Evolutionary conservation across 2,113 vertebrate genomes (phyloP), one percentile per base, ranked within the genome.

Genomic region (Neolamprologus kungweensis): DNA sequence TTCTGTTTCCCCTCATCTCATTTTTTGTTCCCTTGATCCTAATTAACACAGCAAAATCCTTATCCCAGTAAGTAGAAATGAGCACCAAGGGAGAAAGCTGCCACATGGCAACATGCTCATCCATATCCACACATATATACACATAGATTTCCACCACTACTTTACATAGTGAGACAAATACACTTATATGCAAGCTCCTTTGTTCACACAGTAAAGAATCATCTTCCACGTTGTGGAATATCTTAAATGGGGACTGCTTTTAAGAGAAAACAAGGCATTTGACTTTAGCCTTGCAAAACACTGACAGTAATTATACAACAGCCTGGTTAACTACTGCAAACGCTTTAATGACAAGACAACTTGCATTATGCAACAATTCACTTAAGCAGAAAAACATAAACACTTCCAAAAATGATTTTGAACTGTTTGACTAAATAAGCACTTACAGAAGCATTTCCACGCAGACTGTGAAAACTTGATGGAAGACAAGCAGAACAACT

Each of bases 31-130:
- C 51, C 63, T 89, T 63, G 82, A 88, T 92, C 58, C 81, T 90
- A 91, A 92, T 94, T 91, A 91, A 79, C 55, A 83, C 75, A 80
- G 45, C 73, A 71, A 79, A 84, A 86, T 73, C 60, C 33, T 81
- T 60, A 51, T 42, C 47, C 16, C n/a, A 81, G 35, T 58, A 81
- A 84, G 50, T 63, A 23, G 40, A 82, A 88, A 93, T 86, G 87
- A 91, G 89, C 40, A 86, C 60, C 81, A 55, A 17, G 51, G 73
- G 80, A 31, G 73, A 60, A 79, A 16, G 57, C 80, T 55, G 51
- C 51, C 73, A 84, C 85, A 81, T 63, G 82, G 13, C 4, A 71
- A 68, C 28, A 57, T 23, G 9, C 19, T 28, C 57, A 84, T 55
- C 26, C n/a, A 68, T 54, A 17, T 68, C 21, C 45, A 73, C 54